A percentile compares a stretch with the other conserved stretches of the same genome.
phyloP scores from a whole-genome alignment of 2,888 invertebrate species.

The Protophormia terraenovae region DNA sequence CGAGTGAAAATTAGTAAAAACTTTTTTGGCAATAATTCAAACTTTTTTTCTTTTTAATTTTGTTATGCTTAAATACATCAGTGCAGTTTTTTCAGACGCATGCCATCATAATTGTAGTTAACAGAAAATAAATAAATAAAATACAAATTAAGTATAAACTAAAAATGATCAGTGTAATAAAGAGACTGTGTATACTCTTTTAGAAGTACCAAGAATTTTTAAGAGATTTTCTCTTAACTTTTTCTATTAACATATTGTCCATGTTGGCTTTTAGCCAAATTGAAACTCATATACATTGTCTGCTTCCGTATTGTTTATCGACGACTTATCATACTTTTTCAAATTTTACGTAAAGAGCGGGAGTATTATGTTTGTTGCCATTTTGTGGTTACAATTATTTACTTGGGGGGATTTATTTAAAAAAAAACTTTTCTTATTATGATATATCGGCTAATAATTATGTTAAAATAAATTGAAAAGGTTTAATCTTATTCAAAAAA shows the following conservation, averaged over 20 bases:
- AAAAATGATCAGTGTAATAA: neutral
- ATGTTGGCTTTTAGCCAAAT: slow-evolving; percentile 52
- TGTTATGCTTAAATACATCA: slow-evolving; percentile 41
- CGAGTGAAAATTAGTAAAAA: neutral
- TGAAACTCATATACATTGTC: slow-evolving; percentile 26
- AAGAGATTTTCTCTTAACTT: slow-evolving; percentile 44
- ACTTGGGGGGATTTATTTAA: neutral
- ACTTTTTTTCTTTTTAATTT: slow-evolving; percentile 11
- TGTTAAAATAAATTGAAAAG: slow-evolving; percentile 24
- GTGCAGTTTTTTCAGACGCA: slow-evolving; percentile 50
- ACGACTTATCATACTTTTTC: slow-evolving; percentile 38
- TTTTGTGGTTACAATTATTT: slow-evolving; percentile 16
- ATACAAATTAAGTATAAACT: slow-evolving; percentile 16
- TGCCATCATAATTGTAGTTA: slow-evolving; percentile 61
- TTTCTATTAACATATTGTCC: neutral
- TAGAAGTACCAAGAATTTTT: neutral
- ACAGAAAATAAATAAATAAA: slow-evolving; percentile 34
- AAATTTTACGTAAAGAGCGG: neutral
- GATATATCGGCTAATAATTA: slow-evolving; percentile 38
- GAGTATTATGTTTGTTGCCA: slow-evolving; percentile 8
- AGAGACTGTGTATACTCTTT: neutral
- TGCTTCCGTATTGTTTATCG: slow-evolving; percentile 54
- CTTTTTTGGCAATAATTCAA: slow-evolving; percentile 53
- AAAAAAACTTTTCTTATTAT: slow-evolving; percentile 4
- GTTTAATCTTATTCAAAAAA: slow-evolving; percentile 2